These are phyloP conservation scores for Scytalopus superciliaris DNA, from an alignment of 2,113 vertebrate genomes.

Conservation along the genomic window DNA sequence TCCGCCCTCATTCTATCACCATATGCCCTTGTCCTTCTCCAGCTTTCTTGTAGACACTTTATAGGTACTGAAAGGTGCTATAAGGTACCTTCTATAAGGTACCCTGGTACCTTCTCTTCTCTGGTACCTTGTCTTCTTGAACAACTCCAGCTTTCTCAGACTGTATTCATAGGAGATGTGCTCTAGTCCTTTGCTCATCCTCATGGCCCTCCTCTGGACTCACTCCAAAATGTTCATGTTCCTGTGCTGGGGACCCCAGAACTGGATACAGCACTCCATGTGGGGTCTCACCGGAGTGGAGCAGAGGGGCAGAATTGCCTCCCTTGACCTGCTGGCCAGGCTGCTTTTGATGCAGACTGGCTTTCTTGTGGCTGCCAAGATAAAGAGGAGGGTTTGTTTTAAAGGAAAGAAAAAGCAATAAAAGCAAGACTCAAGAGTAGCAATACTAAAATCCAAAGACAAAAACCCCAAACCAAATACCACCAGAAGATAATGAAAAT, in stretches of 20 bases:
- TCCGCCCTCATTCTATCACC: neutral
- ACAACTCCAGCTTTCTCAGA: neutral
- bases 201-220: neutral
- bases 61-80: no score
- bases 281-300: neutral
- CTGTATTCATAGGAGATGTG: neutral
- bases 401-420: neutral
- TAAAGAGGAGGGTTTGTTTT: neutral
- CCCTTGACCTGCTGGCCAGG: neutral
- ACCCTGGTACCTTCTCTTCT: neutral
- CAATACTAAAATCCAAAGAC: neutral
- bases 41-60: neutral
- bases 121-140: no score
- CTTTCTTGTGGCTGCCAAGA: neutral
- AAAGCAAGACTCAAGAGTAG: neutral
- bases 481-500: neutral
- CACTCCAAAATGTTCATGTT: neutral
- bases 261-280: neutral
- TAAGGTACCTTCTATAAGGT: no score
- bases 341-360: neutral
- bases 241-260: neutral
- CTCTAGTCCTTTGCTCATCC: neutral
- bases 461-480: neutral
- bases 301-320: neutral
- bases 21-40: neutral